Base-by-base conservation (phyloP, 37 sponge, comb jelly and placozoan genomes). In the Halichondria panicea region DNA sequence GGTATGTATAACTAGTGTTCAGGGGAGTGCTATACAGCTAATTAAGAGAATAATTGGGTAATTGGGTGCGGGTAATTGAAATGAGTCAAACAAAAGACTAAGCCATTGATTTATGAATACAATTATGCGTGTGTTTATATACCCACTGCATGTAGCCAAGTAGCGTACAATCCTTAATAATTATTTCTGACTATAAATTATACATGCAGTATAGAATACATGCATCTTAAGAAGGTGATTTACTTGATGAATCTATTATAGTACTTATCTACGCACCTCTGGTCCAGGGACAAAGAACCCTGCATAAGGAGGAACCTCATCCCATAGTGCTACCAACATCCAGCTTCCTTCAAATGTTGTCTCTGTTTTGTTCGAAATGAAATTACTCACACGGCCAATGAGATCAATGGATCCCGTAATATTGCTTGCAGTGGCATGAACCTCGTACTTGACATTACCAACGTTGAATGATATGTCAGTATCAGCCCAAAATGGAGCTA, bases 401-500 rank as follows among this genome's bases (percentile, higher is more conserved):
- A 34, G 41, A 31, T 24, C 3, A 38, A 27, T 8, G 8, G 55
- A 52, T 32, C 34, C 28, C 19, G 56, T 35, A 34, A 36, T 34
- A n/a, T n/a, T n/a, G n/a, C n/a, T n/a, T n/a, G n/a, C n/a, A n/a
- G n/a, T n/a, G 19, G 1, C 8, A 43, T 75, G 76, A 28, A 75
- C 52, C 63, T 75, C 76, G 63, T 75, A 75, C 4, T 27, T 28
- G n/a, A 75, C 33, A 32, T 62, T 42, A 7, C 76, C 76, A 43
- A 63, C 76, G 1, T 65, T 21, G 31, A 32, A 48, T 32, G 65
- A 46, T 33, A 76, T 76, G 62, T 76, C 65, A 60, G 18, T 63
- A n/a, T 76, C 46, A 25, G 61, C 46, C 76, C 76, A 76, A 43
- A 60, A 76, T 27, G 76, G 76, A 46, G 76, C 76, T 54, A 71